A percentile compares a stretch with the other conserved stretches of the same genome.
These are phyloP conservation scores for Megastigmus dorsalis DNA, from an alignment of 2,888 invertebrate species.

Conservation along the genomic window DNA sequence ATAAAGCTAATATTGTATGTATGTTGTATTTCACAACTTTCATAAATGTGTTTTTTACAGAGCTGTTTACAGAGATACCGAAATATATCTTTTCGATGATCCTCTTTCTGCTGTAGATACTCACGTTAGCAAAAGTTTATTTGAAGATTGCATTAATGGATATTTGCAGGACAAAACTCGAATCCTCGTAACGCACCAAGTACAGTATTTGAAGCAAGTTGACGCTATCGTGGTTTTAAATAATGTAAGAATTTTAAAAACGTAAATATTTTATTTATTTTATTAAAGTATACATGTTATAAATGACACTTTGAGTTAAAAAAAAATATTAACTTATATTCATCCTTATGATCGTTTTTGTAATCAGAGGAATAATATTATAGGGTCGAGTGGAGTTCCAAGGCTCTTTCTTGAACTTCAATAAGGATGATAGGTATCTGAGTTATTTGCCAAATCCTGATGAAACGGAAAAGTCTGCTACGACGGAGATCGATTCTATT, in stretches of 20 bases:
- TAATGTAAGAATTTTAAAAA: conserved; percentile 76
- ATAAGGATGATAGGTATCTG: conserved; percentile 76
- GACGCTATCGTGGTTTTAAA: conserved; percentile 81
- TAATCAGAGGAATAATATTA: too few species aligned
- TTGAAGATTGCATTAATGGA: conserved; percentile 82
- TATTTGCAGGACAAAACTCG: conserved; percentile 81
- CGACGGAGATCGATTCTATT: conserved; percentile 9
- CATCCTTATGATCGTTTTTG: too few species aligned
- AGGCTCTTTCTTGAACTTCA: conserved; percentile 78
- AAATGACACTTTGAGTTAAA: too few species aligned
- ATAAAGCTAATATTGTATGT: too few species aligned
- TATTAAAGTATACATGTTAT: too few species aligned
- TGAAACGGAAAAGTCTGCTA: conserved; percentile 59
- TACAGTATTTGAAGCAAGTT: conserved; percentile 84
- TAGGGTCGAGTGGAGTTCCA: conserved; percentile 80
- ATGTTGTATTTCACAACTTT: too few species aligned
- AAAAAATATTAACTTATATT: too few species aligned
- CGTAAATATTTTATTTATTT: too few species aligned
- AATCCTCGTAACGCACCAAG: conserved; percentile 89
- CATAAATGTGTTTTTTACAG: conserved; percentile 72
- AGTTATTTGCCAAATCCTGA: conserved; percentile 74
- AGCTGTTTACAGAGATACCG: conserved; percentile 85
- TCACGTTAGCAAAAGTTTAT: conserved; percentile 84
- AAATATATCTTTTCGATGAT: conserved; percentile 87
- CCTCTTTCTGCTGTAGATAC: conserved; percentile 88